These are phyloP conservation scores for Diphyllodes magnificus DNA, from an alignment of 2,113 vertebrate genomes.

Conservation along the genomic window DNA sequence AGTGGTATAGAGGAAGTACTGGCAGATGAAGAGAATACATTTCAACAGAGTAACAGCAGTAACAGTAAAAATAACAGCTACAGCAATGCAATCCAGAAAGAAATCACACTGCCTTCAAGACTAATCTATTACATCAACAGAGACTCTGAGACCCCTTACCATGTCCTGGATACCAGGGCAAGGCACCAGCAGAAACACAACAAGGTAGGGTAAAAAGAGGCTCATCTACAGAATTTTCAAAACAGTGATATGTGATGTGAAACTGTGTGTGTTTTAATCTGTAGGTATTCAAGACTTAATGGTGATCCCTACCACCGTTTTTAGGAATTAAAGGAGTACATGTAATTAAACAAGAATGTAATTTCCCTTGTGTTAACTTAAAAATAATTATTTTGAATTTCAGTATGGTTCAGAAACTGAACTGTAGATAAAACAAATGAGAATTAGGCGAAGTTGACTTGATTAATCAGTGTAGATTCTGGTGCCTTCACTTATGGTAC, in stretches of 20 bases:
- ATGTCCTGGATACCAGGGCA: constrained; percentile 88
- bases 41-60: constrained; percentile 76
- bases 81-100: constrained; percentile 77
- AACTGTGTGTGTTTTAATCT: constrained; percentile 3
- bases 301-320: constrained; percentile 13
- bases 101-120: constrained; percentile 90
- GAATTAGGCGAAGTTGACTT: neutral
- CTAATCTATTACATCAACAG: constrained; percentile 94
- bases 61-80: constrained; percentile 73
- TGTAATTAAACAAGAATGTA: constrained; percentile 2
- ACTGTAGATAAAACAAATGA: neutral
- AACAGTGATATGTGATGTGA: neutral
- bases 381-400: constrained; percentile 14
- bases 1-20: constrained; percentile 48
- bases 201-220: constrained; percentile 77
- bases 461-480: neutral
- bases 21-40: constrained; percentile 61
- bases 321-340: neutral
- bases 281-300: neutral
- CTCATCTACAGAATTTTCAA: neutral
- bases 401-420: neutral
- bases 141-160: constrained; percentile 91
- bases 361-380: constrained; percentile 1
- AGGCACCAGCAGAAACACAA: constrained; percentile 84
- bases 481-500: neutral